Conservation (phyloP, 1,140 invertebrate genomes). For the Orchestia grillus region DNA sequence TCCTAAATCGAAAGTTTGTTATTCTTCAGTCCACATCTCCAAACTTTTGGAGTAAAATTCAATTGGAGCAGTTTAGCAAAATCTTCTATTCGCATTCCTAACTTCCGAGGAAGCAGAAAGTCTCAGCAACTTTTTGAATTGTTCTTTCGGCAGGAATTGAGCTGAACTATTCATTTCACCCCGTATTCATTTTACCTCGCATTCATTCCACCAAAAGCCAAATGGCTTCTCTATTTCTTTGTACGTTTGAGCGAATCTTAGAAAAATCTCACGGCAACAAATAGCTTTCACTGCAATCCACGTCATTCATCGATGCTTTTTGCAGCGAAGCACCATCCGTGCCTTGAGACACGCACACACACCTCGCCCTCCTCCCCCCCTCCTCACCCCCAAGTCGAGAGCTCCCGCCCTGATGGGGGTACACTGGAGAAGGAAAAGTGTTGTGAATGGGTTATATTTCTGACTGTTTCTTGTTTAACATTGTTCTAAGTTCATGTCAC, state of each 20-base stretch:
- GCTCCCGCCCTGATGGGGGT: no score
- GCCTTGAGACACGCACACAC: no score
- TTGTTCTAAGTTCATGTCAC: no score
- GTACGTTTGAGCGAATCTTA: not conserved
- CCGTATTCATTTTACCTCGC: not conserved
- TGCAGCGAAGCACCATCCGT: not conserved
- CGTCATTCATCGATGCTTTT: slow-evolving; percentile 5
- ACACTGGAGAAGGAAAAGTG: not conserved
- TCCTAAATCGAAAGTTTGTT: not conserved
- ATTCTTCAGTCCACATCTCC: not conserved
- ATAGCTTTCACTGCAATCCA: not conserved
- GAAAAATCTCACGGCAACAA: not conserved
- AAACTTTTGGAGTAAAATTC: not conserved
- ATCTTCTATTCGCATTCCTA: not conserved
- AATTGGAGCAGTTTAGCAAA: not conserved
- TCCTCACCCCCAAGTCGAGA: not conserved
- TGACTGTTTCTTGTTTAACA: not conserved
- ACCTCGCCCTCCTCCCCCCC: no score
- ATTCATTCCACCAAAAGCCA: not conserved
- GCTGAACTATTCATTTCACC: not conserved
- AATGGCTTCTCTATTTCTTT: not conserved
- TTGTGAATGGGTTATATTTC: not conserved
- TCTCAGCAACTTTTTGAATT: not conserved
- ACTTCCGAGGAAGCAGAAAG: not conserved
- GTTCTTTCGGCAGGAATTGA: not conserved